Percentiles rank a stretch among this genome's conserved stretches.
These are phyloP conservation scores for Pseudonaja textilis DNA, from an alignment of 2,113 vertebrate genomes.

Conservation along the genomic window DNA sequence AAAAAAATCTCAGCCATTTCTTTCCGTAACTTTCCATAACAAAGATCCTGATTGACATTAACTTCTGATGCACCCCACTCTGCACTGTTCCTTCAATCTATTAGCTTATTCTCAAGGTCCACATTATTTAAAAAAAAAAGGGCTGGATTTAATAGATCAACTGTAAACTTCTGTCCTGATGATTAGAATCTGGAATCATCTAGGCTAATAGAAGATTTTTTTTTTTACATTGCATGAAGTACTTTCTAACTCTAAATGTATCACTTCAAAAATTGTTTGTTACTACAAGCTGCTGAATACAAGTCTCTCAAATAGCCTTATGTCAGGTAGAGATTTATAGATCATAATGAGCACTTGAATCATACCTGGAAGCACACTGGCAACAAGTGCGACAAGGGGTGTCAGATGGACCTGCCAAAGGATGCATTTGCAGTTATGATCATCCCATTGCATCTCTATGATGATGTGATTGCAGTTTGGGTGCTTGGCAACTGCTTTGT, in stretches of 20 bases:
- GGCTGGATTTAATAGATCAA: not conserved
- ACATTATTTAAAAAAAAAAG: not conserved
- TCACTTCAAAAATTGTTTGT: not conserved
- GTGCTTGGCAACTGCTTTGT: not conserved
- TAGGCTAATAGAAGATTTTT: not conserved
- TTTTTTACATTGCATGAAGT: not conserved
- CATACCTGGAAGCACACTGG: not conserved
- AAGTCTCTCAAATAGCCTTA: not conserved
- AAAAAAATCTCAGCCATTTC: not conserved
- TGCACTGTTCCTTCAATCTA: too few species aligned
- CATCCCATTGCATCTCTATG: not conserved
- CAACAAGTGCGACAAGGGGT: not conserved
- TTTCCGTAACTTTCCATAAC: not conserved
- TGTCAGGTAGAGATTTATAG: not conserved
- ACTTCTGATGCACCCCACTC: not conserved
- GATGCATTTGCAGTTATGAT: not conserved
- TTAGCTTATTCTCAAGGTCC: not conserved
- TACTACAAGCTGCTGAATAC: not conserved
- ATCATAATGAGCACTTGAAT: not conserved
- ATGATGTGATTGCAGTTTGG: not conserved
- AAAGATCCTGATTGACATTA: not conserved
- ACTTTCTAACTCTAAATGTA: not conserved
- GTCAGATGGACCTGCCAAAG: not conserved
- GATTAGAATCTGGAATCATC: not conserved
- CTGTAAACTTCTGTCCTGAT: not conserved